Percentiles rank a stretch among this genome's conserved stretches.
Conservation (phyloP, 2,888 invertebrate species). For the Eupithecia insigniata region DNA sequence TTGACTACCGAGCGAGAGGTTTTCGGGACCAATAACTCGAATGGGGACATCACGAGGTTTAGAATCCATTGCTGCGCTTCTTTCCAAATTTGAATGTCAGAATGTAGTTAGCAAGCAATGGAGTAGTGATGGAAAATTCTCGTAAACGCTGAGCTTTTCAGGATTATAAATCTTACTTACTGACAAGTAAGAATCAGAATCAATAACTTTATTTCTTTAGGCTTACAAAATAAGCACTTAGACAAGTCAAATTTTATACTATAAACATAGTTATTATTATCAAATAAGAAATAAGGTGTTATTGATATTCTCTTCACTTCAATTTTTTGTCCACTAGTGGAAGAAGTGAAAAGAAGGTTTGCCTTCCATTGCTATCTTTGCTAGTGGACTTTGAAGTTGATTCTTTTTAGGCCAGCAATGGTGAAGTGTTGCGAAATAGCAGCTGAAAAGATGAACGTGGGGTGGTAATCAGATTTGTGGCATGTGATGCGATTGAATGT, state of each 20-base stretch:
- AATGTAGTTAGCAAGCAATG: constrained; percentile 21
- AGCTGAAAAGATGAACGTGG: constrained; percentile 71
- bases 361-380: constrained; percentile 9
- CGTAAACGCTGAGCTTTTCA: neutral
- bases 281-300: too few species aligned
- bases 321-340: too few species aligned
- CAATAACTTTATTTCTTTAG: too few species aligned
- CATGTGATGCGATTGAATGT: constrained; percentile 74
- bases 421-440: constrained; percentile 35
- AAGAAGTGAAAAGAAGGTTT: too few species aligned
- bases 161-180: constrained; percentile 11
- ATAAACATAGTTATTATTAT: too few species aligned
- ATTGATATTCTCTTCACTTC: too few species aligned
- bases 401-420: constrained; percentile 45
- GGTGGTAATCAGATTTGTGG: constrained; percentile 79
- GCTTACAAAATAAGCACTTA: too few species aligned
- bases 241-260: too few species aligned
- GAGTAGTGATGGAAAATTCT: neutral
- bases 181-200: too few species aligned
- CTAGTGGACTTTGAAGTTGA: neutral
- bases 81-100: neutral
- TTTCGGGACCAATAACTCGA: constrained; percentile 56
- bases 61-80: constrained; percentile 39
- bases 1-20: constrained; percentile 78
- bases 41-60: constrained; percentile 30